Conservation (phyloP, 2,113 vertebrate genomes). For the Craseonycteris thonglongyai region DNA sequence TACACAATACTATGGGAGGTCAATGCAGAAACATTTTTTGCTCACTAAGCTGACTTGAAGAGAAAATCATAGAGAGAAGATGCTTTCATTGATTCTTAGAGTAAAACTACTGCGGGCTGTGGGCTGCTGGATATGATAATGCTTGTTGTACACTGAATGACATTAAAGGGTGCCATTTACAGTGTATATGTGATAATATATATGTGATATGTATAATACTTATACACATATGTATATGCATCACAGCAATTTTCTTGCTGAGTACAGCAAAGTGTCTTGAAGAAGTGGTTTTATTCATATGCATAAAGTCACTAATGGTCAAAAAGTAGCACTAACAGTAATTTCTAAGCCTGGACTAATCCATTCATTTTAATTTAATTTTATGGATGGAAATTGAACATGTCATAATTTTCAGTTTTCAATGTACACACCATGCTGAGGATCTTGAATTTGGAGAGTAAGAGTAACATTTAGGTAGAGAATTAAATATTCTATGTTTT, state of each 20-base stretch:
- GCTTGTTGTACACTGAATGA: neutral
- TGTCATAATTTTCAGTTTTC: neutral
- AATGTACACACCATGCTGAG: neutral
- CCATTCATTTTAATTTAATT: neutral
- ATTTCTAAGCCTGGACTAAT: neutral
- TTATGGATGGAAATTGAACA: neutral
- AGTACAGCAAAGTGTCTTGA: neutral
- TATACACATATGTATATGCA: neutral
- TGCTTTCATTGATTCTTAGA: neutral
- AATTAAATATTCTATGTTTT: neutral
- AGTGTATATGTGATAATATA: neutral
- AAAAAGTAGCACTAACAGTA: neutral
- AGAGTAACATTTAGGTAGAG: neutral
- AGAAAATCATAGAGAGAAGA: neutral
- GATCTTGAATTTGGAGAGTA: neutral
- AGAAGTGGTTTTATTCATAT: neutral
- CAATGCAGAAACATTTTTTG: neutral
- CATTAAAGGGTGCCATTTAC: neutral
- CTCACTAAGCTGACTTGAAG: neutral
- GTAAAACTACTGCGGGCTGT: neutral
- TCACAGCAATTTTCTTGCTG: neutral
- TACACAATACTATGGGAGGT: neutral
- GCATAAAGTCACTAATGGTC: neutral
- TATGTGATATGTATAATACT: neutral
- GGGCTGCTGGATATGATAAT: neutral